Evolutionary conservation across 2,888 invertebrate species (phyloP), one percentile per base, ranked within the genome.

Genomic region (Cyclophora albipunctata): DNA sequence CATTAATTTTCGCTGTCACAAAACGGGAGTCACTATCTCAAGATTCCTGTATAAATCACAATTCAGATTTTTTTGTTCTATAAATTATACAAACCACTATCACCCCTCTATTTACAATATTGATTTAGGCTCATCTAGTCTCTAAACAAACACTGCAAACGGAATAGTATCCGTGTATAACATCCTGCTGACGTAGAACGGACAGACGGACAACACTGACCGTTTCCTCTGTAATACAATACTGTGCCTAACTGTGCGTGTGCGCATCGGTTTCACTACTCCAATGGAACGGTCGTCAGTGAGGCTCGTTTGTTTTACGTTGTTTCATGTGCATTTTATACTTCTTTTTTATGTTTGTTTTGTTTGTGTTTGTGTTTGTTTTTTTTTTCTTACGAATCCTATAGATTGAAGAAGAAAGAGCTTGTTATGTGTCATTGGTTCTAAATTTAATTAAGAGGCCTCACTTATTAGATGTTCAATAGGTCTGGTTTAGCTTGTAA

Each of bases 211-310:
- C 75, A 78, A 79, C 76, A 64, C 72, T 73, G 71, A 66, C 67
- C 71, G 71, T 74, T 78, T 77, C 79, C 78, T 77, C 64, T 54
- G 56, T 50, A 57, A 62, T 73, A 78, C 72, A 73, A 79, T 73
- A 66, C 62, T 52, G 58, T 59, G 52, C 58, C 20, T 20, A 20
- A 20, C 1, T 54, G 50, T 57, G 70, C 59, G 66, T 54, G 52
- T 57, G 66, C 66, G 70, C 69, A 71, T 73, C 78, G 74, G 74
- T 79, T 79, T 80, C 81, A 73, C 74, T 72, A 75, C 42, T 3
- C 20, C 20, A 40, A 7, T 3, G 6, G 40, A 20, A 20, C 5
- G 42, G 42, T 20, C 42, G 7, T 42, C 20, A 20, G 7, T 42
- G 42, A 42, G 42, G 7, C 20, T 42, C 42, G 7, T 42, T 42